A percentile compares a stretch with the other conserved stretches of the same genome.
phyloP scores from a whole-genome alignment of 2,888 invertebrate species.

The Macrophya annulata region DNA sequence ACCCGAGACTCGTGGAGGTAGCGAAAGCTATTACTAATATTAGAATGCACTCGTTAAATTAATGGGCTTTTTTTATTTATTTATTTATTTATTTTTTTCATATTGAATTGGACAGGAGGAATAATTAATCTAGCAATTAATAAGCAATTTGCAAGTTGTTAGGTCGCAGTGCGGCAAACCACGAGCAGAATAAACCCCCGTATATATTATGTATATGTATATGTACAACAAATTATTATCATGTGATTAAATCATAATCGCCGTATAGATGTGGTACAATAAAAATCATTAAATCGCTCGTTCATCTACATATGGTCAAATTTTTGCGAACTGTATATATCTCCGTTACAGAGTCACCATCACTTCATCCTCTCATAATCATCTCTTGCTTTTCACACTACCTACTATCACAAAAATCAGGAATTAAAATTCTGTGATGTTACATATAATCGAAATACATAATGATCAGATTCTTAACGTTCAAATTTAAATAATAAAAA shows the following conservation, averaged over 20 bases:
- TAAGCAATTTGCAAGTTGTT: conserved; percentile 45
- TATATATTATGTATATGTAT: not conserved
- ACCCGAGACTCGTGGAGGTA: conserved; percentile 6
- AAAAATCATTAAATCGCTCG: not conserved
- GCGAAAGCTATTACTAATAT: conserved; percentile 31
- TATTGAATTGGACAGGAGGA: not conserved
- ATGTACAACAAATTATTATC: conserved; percentile 27
- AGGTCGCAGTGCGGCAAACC: not conserved
- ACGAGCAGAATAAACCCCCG: not conserved
- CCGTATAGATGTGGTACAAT: not conserved
- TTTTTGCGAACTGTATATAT: not conserved
- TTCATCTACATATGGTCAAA: not conserved
- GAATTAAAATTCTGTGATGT: too few relatives aligned
- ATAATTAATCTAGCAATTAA: conserved; percentile 48
- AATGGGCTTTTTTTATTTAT: conserved; percentile 52
- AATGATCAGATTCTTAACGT: not conserved
- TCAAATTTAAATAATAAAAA: not conserved
- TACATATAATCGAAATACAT: not conserved
- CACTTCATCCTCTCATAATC: not conserved
- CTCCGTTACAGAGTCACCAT: not conserved
- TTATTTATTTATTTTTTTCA: conserved; percentile 53
- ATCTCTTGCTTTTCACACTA: not conserved
- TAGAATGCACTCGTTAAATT: conserved; percentile 47
- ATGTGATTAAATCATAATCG: conserved; percentile 48
- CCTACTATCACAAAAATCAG: not conserved